Percentiles rank a stretch among this genome's conserved stretches.
These are phyloP conservation scores for Pimpla rufipes DNA, from an alignment of 2,888 invertebrate genomes.

Conservation along the genomic window DNA sequence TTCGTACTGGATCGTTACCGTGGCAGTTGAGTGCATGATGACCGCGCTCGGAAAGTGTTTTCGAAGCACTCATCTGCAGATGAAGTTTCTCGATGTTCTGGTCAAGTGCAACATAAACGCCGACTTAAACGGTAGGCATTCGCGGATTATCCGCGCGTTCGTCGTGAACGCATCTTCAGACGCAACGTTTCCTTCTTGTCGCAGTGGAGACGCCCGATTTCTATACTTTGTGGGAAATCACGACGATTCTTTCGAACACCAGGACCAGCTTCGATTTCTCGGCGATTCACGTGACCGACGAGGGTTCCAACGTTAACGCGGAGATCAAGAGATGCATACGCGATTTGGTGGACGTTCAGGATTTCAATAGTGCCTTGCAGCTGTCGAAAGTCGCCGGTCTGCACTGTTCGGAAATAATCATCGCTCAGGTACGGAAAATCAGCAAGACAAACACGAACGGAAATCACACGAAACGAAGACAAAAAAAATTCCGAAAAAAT, in stretches of 20 bases:
- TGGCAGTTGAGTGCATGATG: constrained; percentile 88
- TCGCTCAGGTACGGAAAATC: constrained; percentile 78
- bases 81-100: constrained; percentile 87
- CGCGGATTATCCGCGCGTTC: not conserved
- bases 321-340: constrained; percentile 87
- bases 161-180: constrained; percentile 5
- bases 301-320: constrained; percentile 86
- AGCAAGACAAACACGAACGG: not conserved
- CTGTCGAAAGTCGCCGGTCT: constrained; percentile 86
- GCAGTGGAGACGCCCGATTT: constrained; percentile 85
- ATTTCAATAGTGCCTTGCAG: constrained; percentile 88
- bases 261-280: constrained; percentile 87
- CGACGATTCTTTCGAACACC: constrained; percentile 88
- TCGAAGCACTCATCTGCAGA: constrained; percentile 88
- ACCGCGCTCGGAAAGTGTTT: constrained; percentile 88
- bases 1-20: constrained; percentile 87
- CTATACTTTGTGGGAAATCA: constrained; percentile 85
- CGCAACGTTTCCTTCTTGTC: constrained; percentile 62
- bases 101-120: constrained; percentile 76
- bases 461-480: not conserved
- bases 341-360: constrained; percentile 85
- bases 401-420: constrained; percentile 79
- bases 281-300: constrained; percentile 85
- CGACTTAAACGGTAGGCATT: constrained; percentile 76
- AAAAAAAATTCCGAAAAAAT: too few relatives aligned